Conservation (phyloP, 2,888 invertebrate genomes). For the Amphipyra berbera region DNA sequence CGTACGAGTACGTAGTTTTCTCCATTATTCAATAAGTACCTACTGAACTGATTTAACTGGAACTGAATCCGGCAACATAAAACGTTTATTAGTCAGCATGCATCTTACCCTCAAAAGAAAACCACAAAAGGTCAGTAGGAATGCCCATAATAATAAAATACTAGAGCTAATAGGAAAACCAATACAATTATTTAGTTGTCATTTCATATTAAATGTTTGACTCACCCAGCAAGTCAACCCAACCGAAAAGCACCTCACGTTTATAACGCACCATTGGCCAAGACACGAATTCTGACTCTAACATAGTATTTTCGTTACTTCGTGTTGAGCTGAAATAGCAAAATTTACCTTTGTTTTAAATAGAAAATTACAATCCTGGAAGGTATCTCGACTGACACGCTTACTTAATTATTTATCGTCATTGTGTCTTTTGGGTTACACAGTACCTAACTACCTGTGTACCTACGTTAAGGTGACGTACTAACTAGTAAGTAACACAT, state of each 20-base stretch:
- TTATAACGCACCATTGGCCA: constrained; percentile 95
- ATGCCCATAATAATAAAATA: constrained; percentile 10
- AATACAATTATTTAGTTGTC: constrained; percentile 3
- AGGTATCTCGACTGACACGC: too few species aligned
- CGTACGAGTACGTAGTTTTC: too few species aligned
- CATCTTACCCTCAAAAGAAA: neutral
- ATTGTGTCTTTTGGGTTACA: too few species aligned
- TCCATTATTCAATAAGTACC: too few species aligned
- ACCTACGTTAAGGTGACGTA: too few species aligned
- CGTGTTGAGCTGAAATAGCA: constrained; percentile 40
- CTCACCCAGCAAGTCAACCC: constrained; percentile 94
- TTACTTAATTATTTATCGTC: too few species aligned
- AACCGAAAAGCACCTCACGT: constrained; percentile 95
- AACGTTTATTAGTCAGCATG: neutral
- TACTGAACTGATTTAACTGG: too few species aligned
- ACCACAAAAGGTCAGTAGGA: constrained; percentile 16
- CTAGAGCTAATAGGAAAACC: constrained; percentile 29
- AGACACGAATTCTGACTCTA: constrained; percentile 92
- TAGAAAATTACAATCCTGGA: too few species aligned
- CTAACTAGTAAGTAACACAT: too few species aligned
- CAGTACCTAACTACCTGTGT: too few species aligned
- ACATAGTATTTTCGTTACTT: constrained; percentile 70
- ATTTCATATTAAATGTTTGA: constrained; percentile 17
- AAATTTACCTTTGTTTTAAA: neutral
- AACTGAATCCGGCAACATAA: too few species aligned